Evolutionary conservation across 2,888 invertebrate species (phyloP), one percentile per base, ranked within the genome.

Genomic region (Melanchra persicariae): DNA sequence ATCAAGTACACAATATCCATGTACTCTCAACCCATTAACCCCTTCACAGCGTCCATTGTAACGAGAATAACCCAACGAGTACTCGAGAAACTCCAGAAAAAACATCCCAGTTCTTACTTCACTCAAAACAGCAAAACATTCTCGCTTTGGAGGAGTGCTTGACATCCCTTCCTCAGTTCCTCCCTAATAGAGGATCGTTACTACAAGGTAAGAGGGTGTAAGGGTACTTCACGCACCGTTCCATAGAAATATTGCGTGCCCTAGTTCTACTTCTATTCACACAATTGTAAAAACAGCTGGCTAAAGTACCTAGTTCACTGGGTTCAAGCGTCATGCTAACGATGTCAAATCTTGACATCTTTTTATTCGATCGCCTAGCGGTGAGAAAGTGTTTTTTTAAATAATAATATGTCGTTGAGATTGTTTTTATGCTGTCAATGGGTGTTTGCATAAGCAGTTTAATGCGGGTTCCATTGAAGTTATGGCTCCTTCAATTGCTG

Each of bases 181-280:
- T 78, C 84, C 81, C 81, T 91, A 90, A 91, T 89, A 90, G 88
- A 89, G 91, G 90, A 88, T 90, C 91, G 87, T 91, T 91, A 90
- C 88, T 88, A 87, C 85, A 88, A 87, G 87, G 86, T 83, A 73
- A 87, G 85, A 81, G 85, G 57, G 70, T 59, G 72, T 65, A 70
- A 88, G 87, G 71, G 85, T 82, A 64, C 91, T 91, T 70, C 74
- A 91, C 91, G 91, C 91, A 91, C 86, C 79, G 71, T 54, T 81
- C 84, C 79, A 87, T 87, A 89, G 89, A 90, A 91, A 89, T 87
- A 89, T 82, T 91, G 91, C 91, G 92, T 93, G 92, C 89, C 92
- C 92, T 84, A 92, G 91, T 90, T 89, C 84, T 83, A 85, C 62
- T 83, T 87, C 73, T 79, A 87, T 90, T 90, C 90, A 88, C 82